Percentiles rank a stretch among this genome's conserved stretches.
phyloP scores from a whole-genome alignment of 1,140 invertebrate genomes.

The Pentalonia nigronervosa region DNA sequence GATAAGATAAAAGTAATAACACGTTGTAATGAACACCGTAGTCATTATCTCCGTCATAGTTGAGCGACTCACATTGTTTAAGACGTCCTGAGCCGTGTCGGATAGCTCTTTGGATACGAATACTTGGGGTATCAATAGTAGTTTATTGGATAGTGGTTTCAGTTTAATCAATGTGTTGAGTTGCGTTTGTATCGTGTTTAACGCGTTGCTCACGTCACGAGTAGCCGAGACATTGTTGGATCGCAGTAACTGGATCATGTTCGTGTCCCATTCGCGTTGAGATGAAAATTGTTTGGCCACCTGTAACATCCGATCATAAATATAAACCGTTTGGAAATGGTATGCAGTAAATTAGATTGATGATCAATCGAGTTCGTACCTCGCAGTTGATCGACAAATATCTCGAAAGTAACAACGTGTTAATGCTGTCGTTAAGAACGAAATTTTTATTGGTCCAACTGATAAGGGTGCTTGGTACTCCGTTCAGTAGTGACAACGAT shows the following conservation, averaged over 20 bases:
- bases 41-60: not conserved
- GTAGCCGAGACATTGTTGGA: not conserved
- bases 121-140: not conserved
- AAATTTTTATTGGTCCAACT: not conserved
- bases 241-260: not conserved
- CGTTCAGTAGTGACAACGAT: conserved; percentile 8
- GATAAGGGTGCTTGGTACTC: not conserved
- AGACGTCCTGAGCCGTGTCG: not conserved
- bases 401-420: not conserved
- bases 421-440: not conserved
- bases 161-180: not conserved
- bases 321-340: not conserved
- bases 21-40: not conserved
- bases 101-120: not conserved
- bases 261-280: not conserved
- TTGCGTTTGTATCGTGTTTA: not conserved
- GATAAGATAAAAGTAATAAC: not conserved
- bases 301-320: not conserved
- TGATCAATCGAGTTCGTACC: not conserved
- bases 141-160: not conserved
- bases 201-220: not conserved
- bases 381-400: not conserved
- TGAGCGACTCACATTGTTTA: not conserved
- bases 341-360: not conserved
- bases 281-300: not conserved